Percentiles rank a stretch among this genome's conserved stretches.
These are phyloP conservation scores for Philotrypesis tridentata DNA, from an alignment of 1,140 invertebrate species.

Conservation along the genomic window DNA sequence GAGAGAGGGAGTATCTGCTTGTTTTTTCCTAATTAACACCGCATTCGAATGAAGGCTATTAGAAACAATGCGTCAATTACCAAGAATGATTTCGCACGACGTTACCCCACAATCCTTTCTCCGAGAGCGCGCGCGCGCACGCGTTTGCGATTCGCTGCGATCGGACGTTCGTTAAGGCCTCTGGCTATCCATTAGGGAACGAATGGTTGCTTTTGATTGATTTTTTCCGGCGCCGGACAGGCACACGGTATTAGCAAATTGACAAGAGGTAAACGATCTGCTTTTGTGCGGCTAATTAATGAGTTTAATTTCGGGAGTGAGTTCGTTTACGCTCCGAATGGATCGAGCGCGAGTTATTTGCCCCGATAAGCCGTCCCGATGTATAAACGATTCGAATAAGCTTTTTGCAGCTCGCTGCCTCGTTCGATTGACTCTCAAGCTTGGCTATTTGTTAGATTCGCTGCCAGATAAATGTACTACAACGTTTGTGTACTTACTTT, in stretches of 20 bases:
- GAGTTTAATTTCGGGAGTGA: neutral
- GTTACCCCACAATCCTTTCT: slow-evolving; percentile 17
- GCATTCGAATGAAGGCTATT: slow-evolving; percentile 37
- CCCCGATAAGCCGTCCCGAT: neutral
- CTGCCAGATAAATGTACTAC: too few relatives aligned
- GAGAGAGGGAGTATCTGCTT: too few relatives aligned
- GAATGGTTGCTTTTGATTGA: neutral
- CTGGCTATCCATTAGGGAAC: neutral
- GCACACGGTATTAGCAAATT: neutral
- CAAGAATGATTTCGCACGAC: slow-evolving; percentile 48
- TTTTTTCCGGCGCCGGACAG: neutral
- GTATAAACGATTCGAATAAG: neutral
- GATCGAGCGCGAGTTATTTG: neutral
- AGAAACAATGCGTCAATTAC: slow-evolving; percentile 52
- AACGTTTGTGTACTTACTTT: too few relatives aligned
- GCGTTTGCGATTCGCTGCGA: neutral
- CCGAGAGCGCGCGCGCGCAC: too few relatives aligned
- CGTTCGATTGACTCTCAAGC: neutral
- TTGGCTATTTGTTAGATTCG: too few relatives aligned
- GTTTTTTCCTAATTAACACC: slow-evolving; percentile 50
- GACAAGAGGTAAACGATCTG: neutral
- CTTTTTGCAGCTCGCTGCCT: neutral
- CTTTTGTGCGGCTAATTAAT: neutral
- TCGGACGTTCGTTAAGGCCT: neutral
- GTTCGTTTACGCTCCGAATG: neutral